Base-by-base conservation (phyloP, 2,113 vertebrate species). In the Paraplagusia blochii region DNA sequence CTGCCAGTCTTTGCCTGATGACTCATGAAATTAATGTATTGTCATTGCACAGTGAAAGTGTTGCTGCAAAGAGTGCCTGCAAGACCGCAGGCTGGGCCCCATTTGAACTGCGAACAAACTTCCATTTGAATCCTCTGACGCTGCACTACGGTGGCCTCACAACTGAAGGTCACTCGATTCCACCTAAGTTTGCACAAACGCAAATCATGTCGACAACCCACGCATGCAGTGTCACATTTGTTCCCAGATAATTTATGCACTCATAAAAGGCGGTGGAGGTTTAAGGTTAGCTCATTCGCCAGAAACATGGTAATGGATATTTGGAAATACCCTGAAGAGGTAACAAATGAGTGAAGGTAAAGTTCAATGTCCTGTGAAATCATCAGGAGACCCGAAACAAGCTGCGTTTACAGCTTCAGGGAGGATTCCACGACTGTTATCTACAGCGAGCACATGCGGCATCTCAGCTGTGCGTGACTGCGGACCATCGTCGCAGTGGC, bases 341-440 rank as follows among this genome's bases (percentile, higher is more conserved):
- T 86, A 90, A 88, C 88, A 86, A 91, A 92, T 84, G 81, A 90
- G 22, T 79, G 82, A 74, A 80, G 80, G 77, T 92, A 78, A 92
- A 93, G 87, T 88, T 87, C 87, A 91, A 90, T 83, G 88, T 87
- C 79, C 91, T 87, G 87, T 93, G 88, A 93, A 94, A 90, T 86
- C 84, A 87, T 83, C 79, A 83, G 64, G 84, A 80, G 81, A 72
- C 82, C 75, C 77, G 80, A 77, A 87, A 88, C 80, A 85, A 89
- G 82, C 85, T 71, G 83, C 82, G 56, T 77, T 82, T 81, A 81
- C 77, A 60, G 85, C 84, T 80, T 71, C 48, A 1, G 72, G 82
- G 83, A 77, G 68, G 63, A 50, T 83, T 80, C 58, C 68, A 71
- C 76, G 71, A 72, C 80, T 83, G 81, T 85, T 81, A 86, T 82